These are phyloP conservation scores for Clarias pachynema DNA, from an alignment of 2,797 vertebrate genomes.

Conservation along the genomic window DNA sequence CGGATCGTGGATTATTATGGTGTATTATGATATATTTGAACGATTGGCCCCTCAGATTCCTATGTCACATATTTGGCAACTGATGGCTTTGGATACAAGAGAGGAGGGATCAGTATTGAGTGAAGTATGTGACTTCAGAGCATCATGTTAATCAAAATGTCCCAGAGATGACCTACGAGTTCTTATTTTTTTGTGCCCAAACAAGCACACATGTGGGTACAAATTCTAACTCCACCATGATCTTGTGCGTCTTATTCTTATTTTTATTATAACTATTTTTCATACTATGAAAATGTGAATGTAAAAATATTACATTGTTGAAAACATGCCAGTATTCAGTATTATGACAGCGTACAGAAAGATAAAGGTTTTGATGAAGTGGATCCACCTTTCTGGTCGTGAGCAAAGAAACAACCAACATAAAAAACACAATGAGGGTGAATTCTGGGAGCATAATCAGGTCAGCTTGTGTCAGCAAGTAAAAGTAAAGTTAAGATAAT, in stretches of 20 bases:
- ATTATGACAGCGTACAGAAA: no score
- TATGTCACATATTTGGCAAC: slow-evolving; percentile 50
- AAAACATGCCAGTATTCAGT: no score
- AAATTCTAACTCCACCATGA: not conserved
- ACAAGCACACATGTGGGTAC: not conserved
- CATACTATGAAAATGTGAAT: slow-evolving; percentile 1
- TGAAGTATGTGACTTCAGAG: slow-evolving; percentile 39
- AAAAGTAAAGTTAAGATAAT: no score
- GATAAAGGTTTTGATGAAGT: no score
- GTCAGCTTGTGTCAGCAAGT: no score
- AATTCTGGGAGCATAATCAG: no score
- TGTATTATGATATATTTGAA: slow-evolving; percentile 49
- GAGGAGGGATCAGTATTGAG: slow-evolving; percentile 47
- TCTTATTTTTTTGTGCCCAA: not conserved
- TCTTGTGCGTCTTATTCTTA: not conserved
- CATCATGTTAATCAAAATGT: slow-evolving; percentile 1
- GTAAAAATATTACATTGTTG: no score
- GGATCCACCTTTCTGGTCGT: no score
- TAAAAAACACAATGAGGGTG: no score
- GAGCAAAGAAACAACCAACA: no score
- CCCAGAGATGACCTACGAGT: not conserved
- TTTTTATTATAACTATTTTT: not conserved
- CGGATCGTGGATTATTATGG: slow-evolving; percentile 44
- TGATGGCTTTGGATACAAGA: slow-evolving; percentile 36
- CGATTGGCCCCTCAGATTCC: slow-evolving; percentile 44